Conservation (phyloP, 2,113 vertebrate species). For the Phodopus roborovskii region DNA sequence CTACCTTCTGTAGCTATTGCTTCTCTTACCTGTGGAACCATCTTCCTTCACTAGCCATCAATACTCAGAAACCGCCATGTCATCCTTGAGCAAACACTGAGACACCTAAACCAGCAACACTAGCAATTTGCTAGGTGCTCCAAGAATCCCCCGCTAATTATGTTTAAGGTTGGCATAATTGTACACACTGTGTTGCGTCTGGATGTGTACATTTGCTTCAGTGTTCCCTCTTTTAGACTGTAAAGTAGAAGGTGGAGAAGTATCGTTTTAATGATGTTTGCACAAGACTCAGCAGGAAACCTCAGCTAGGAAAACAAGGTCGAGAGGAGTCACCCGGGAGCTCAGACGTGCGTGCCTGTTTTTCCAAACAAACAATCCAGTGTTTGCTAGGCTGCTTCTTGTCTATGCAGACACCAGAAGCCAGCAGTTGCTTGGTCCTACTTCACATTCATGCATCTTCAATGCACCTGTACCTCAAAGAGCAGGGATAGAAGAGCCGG, state of each 20-base stretch:
- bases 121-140: background rate
- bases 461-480: rapidly evolving
- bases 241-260: conserved; percentile 22
- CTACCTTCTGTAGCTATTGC: background rate
- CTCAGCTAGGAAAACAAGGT: conserved; percentile 33
- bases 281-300: conserved; percentile 47
- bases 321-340: background rate
- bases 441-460: background rate
- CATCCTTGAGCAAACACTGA: conserved; percentile 25
- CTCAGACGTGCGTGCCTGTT: background rate
- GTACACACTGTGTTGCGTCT: conserved; percentile 41
- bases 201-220: conserved; percentile 49
- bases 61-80: background rate
- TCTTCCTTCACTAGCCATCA: background rate
- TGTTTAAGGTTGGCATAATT: conserved; percentile 50
- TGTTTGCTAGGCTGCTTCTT: background rate
- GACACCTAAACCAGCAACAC: background rate
- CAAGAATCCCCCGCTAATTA: background rate
- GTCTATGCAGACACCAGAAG: background rate
- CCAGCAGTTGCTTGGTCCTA: no score
- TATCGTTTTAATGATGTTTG: conserved; percentile 70
- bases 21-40: no score
- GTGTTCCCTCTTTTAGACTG: conserved; percentile 32
- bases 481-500: rapidly evolving
- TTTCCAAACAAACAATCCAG: background rate